These are phyloP conservation scores for Cecropterus lyciades DNA, from an alignment of 1,140 invertebrate genomes.

Conservation along the genomic window DNA sequence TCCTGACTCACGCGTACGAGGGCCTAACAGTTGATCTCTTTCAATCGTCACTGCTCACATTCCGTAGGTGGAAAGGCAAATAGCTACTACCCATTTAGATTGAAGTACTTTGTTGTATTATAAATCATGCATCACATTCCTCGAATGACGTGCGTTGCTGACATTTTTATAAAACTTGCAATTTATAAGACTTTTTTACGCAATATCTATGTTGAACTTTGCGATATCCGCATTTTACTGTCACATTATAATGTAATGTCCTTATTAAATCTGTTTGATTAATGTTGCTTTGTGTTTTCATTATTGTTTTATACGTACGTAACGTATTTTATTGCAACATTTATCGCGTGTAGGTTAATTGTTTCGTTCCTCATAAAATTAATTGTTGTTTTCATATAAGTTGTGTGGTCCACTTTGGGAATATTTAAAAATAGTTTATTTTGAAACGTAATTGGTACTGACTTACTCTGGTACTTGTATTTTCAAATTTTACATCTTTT, in stretches of 20 bases:
- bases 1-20: slow-evolving; percentile 32
- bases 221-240: slow-evolving; percentile 23
- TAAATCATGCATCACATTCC: slow-evolving; percentile 16
- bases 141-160: slow-evolving; percentile 9
- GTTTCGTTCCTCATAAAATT: slow-evolving; percentile 7
- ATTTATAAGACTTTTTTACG: slow-evolving; percentile 7
- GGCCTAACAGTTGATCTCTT: slow-evolving; percentile 19
- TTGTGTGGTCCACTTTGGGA: slow-evolving; percentile 9
- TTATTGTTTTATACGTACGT: slow-evolving; percentile 11
- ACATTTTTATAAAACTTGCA: slow-evolving; percentile 15
- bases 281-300: slow-evolving; percentile 20
- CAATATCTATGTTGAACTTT: slow-evolving; percentile 13
- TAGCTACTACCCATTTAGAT: slow-evolving; percentile 5
- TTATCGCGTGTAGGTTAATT: slow-evolving; percentile 17
- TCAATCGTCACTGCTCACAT: slow-evolving; percentile 4
- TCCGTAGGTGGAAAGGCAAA: slow-evolving; percentile 22
- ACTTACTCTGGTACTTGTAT: neutral
- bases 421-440: slow-evolving; percentile 26
- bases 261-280: slow-evolving; percentile 28
- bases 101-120: slow-evolving; percentile 13
- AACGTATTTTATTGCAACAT: slow-evolving; percentile 18
- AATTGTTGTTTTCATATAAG: slow-evolving; percentile 9
- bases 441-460: slow-evolving; percentile 10
- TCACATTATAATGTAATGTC: slow-evolving; percentile 8
- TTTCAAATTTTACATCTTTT: slow-evolving; percentile 1